Base-by-base conservation (phyloP, 2,797 vertebrate species). In the Alosa sapidissima region DNA sequence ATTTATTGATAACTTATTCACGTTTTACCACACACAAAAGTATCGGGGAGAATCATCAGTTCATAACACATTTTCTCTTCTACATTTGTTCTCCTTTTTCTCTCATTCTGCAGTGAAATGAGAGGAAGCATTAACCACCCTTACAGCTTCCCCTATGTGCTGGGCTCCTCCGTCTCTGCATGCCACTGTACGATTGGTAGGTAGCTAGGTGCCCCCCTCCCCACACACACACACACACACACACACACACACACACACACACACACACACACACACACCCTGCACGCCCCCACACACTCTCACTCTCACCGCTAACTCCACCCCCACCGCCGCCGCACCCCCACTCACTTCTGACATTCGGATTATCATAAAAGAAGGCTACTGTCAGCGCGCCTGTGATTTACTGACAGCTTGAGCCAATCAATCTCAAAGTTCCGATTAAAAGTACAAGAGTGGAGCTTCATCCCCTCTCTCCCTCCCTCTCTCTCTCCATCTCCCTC, bases 391-490 rank as follows among this genome's bases (percentile, higher is more conserved):
- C 85, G 86, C 78, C 81, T 82, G 89, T 94, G 94, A 94, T 95
- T 93, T 94, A 94, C 91, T 88, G 90, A 88, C 88, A 89, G 89
- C 89, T 88, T 86, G 82, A 92, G 87, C 91, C 92, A 89, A 94
- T 94, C 94, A 91, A 92, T 95, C 94, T 92, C 85, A 91, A 93
- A 94, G 91, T 94, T 93, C 89, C 91, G 93, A 95, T 94, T 91
- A 94, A 92, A 93, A 93, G 91, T 91, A 93, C 91, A 93, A 88
- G 91, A 88, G 88, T 84, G 55, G 7, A 82, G 85, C 84, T 83
- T 49, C 81, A 85, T 48, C 83, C 58, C 83, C 24, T 84, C 81
- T 84, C 72, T 85, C 82, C 72, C 81, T 19, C 86, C 90, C 78
- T 85, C 88, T 86, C 87, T 89, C 85, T 89, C 87, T 89, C 87